Conservation (phyloP, 2,113 vertebrate species). For the Centropus bengalensis region DNA sequence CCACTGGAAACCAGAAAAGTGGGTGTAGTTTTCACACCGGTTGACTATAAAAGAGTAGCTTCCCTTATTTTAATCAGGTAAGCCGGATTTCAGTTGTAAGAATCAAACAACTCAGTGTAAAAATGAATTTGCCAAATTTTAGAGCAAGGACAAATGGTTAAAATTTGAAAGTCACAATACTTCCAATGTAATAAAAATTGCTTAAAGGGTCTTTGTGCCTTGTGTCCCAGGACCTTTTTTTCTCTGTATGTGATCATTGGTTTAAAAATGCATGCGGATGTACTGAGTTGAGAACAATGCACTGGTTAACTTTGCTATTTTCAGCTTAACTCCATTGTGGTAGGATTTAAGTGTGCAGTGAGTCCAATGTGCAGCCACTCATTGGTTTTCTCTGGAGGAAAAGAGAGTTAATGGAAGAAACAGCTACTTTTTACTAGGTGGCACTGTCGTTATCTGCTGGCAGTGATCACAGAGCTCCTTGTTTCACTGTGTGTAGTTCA, state of each 20-base stretch:
- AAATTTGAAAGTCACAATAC: background rate
- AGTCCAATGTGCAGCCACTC: background rate
- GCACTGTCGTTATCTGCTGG: background rate
- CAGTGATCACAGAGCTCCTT: background rate
- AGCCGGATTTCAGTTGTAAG: background rate
- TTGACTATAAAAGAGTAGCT: slow-evolving; percentile 87
- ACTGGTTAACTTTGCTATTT: background rate
- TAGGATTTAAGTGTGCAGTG: background rate
- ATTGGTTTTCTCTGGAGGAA: background rate
- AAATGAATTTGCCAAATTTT: background rate
- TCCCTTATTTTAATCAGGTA: slow-evolving; percentile 93
- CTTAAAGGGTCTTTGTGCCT: background rate
- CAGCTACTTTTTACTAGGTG: background rate
- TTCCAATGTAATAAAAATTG: background rate
- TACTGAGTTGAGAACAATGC: background rate
- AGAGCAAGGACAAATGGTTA: background rate
- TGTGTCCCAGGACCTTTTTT: background rate
- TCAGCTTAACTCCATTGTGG: background rate
- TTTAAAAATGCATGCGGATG: background rate
- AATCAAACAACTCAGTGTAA: background rate
- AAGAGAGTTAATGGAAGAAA: background rate
- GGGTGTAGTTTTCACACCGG: slow-evolving; percentile 87
- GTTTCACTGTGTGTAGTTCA: background rate
- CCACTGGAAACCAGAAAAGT: slow-evolving; percentile 88
- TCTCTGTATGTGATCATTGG: background rate